A percentile compares a stretch with the other conserved stretches of the same genome.
phyloP scores from a whole-genome alignment of 2,113 vertebrate species.

The Xerus inauris region DNA sequence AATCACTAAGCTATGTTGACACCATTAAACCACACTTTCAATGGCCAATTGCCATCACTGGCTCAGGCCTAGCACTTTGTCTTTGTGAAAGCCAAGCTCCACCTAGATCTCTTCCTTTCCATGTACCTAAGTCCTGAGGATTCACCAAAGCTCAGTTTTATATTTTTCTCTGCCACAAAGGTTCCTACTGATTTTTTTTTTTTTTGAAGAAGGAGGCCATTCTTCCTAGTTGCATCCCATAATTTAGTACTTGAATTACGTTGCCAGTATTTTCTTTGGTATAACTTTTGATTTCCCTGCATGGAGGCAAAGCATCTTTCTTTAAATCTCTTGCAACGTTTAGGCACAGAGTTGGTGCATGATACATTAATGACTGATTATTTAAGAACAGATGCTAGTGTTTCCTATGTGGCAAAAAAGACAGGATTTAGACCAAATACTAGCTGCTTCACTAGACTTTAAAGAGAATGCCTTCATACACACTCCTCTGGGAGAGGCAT shows the following conservation, averaged over 20 bases:
- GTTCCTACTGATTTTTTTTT: neutral
- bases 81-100: neutral
- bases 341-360: neutral
- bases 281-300: neutral
- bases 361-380: neutral
- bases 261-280: neutral
- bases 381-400: neutral
- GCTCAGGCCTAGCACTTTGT: neutral
- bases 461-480: neutral
- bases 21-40: neutral
- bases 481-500: neutral
- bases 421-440: neutral
- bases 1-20: neutral
- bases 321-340: neutral
- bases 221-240: neutral
- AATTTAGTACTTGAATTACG: neutral
- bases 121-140: rapidly evolving
- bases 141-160: neutral
- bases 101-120: neutral
- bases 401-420: neutral
- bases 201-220: neutral
- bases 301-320: neutral
- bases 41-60: rapidly evolving
- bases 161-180: neutral
- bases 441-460: neutral